Evolutionary conservation across 2,888 invertebrate genomes (phyloP).

Genomic region (Heliconius ethilla): DNA sequence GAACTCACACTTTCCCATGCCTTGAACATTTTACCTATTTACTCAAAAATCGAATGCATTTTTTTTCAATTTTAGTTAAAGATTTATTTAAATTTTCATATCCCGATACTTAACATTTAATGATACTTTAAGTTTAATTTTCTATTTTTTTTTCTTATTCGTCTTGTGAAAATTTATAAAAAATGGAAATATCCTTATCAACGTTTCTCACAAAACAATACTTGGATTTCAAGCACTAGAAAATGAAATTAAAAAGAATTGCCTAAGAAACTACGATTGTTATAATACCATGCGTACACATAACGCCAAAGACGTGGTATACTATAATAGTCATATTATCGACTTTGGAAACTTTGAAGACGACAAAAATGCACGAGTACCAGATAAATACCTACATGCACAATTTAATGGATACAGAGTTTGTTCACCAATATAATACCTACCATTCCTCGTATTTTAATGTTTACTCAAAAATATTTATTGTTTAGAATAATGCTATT

Average conservation of each 20-base stretch:
- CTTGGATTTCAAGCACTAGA: conserved; percentile 41
- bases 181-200: neutral
- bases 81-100: neutral
- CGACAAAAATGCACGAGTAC: conserved; percentile 44
- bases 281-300: conserved; percentile 44
- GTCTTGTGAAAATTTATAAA: neutral
- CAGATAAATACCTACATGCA: conserved; percentile 73
- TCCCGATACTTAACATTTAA: neutral
- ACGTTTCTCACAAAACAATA: conserved; percentile 16
- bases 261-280: conserved; percentile 39
- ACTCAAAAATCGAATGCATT: no score
- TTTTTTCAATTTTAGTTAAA: neutral
- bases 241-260: conserved; percentile 32
- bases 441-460: conserved; percentile 51
- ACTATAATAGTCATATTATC: conserved; percentile 27
- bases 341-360: conserved; percentile 32
- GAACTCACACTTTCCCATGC: neutral
- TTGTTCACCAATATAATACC: conserved; percentile 53
- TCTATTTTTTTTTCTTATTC: neutral
- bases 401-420: conserved; percentile 62
- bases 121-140: neutral
- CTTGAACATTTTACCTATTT: no score
- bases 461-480: conserved; percentile 64
- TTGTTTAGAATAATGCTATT: conserved; percentile 22
- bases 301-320: conserved; percentile 36